Percentiles rank a stretch among this genome's conserved stretches.
These are phyloP conservation scores for Characodon lateralis DNA, from an alignment of 2,797 vertebrate genomes.

Conservation along the genomic window DNA sequence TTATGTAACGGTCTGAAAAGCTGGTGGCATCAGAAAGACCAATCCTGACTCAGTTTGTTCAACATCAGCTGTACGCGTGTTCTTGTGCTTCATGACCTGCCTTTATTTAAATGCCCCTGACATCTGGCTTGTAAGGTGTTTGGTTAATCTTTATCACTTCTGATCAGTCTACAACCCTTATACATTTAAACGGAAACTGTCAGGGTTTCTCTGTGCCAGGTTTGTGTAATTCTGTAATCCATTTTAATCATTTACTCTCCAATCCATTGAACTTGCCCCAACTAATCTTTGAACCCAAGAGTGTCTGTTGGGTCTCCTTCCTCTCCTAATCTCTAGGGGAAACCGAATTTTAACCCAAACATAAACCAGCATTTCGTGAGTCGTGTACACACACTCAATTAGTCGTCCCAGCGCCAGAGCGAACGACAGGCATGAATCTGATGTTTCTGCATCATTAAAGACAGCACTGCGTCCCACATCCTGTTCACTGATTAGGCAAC, in stretches of 20 bases:
- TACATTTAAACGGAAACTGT: conserved; percentile 12
- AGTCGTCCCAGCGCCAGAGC: conserved; percentile 29
- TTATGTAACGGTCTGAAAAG: background rate
- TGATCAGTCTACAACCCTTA: conserved; percentile 24
- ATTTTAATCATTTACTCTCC: conserved; percentile 62
- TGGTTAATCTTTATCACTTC: conserved; percentile 51
- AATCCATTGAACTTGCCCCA: conserved; percentile 42
- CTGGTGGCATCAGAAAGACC: background rate
- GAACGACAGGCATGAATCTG: conserved; percentile 23
- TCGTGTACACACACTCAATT: conserved; percentile 39
- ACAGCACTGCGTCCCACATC: conserved; percentile 33
- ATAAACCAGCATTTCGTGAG: conserved; percentile 46
- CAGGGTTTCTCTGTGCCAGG: background rate
- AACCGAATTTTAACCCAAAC: conserved; percentile 49
- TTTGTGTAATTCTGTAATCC: conserved; percentile 58
- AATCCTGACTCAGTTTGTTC: conserved; percentile 22
- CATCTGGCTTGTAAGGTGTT: conserved; percentile 49
- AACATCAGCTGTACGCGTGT: conserved; percentile 10
- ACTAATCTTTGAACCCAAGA: conserved; percentile 22
- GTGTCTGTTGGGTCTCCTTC: conserved; percentile 44
- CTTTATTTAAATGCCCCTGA: conserved; percentile 42
- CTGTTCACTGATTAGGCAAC: conserved; percentile 59
- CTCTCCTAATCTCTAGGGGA: conserved; percentile 53
- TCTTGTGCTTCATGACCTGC: conserved; percentile 10
- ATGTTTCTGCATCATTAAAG: conserved; percentile 58